phyloP scores from a whole-genome alignment of 2,113 vertebrate genomes.

The Etheostoma spectabile region DNA sequence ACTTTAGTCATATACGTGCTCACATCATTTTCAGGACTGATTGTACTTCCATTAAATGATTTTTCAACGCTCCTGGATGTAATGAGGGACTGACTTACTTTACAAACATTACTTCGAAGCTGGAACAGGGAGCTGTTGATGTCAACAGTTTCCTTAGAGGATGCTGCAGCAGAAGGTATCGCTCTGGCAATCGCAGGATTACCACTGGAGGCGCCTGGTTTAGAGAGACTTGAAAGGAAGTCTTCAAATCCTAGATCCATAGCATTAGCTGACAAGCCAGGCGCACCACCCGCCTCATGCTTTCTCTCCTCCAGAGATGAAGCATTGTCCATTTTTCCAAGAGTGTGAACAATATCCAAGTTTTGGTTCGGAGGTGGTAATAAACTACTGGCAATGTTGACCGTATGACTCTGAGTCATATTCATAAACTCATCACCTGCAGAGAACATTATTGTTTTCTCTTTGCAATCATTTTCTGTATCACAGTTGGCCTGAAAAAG shows the following conservation, averaged over 20 bases:
- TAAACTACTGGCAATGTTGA: slow-evolving; percentile 20
- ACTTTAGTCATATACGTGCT: slow-evolving; percentile 58
- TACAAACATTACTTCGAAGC: slow-evolving; percentile 59
- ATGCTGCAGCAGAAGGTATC: not conserved
- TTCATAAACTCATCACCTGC: slow-evolving; percentile 88
- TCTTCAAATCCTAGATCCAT: slow-evolving; percentile 52
- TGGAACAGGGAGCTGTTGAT: slow-evolving; percentile 39
- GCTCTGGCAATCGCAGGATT: slow-evolving; percentile 7
- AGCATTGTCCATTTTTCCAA: not conserved
- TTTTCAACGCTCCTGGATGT: not conserved
- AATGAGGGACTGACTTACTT: slow-evolving; percentile 42
- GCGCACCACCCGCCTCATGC: not conserved
- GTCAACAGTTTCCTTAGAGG: not conserved
- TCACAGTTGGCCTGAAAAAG: slow-evolving; percentile 58
- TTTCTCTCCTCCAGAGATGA: slow-evolving; percentile 6
- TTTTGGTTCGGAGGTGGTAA: slow-evolving; percentile 1
- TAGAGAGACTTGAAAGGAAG: slow-evolving; percentile 51
- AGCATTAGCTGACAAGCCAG: not conserved
- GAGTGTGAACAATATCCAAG: not conserved
- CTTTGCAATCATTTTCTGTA: slow-evolving; percentile 45
- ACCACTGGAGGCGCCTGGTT: slow-evolving; percentile 21
- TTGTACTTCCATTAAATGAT: slow-evolving; percentile 30
- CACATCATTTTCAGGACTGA: slow-evolving; percentile 47
- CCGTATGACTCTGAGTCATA: slow-evolving; percentile 80
- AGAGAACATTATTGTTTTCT: slow-evolving; percentile 87